Conservation (phyloP, 2,113 vertebrate species). For the Pachycephala philippinensis region DNA sequence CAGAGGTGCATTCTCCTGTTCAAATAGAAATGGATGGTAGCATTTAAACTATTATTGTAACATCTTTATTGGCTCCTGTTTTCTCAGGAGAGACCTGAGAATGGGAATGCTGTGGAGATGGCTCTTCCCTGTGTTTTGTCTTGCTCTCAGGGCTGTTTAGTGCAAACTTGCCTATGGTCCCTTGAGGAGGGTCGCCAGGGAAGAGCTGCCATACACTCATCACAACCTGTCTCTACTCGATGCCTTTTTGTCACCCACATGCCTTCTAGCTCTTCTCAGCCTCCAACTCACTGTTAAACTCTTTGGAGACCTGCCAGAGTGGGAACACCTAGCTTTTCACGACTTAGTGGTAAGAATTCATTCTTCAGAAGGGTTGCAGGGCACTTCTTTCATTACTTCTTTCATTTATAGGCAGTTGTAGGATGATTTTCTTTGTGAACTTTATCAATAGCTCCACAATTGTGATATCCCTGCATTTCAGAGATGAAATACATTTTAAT, state of each 20-base stretch:
- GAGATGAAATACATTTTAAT: not conserved
- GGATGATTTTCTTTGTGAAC: not conserved
- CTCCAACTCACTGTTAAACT: not conserved
- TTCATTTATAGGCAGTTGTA: not conserved
- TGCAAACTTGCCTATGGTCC: not conserved
- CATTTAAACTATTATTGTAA: not conserved
- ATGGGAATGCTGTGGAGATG: not conserved
- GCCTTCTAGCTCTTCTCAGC: not conserved
- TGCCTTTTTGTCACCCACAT: not conserved
- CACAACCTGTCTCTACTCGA: not conserved
- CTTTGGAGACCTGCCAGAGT: not conserved
- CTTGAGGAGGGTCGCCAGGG: accelerated
- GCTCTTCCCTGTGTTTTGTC: not conserved
- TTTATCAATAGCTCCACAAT: not conserved
- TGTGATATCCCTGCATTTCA: not conserved
- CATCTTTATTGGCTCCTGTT: not conserved
- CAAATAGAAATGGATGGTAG: not conserved
- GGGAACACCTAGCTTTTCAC: not conserved
- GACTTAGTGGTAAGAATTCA: not conserved
- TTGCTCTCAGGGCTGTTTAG: not conserved
- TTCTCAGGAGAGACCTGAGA: not conserved
- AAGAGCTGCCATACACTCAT: not conserved
- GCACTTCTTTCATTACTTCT: not conserved
- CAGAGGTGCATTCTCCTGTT: not conserved
- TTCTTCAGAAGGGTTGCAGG: not conserved